Conservation (phyloP, 2,888 invertebrate genomes). For the Pollenia angustigena region DNA sequence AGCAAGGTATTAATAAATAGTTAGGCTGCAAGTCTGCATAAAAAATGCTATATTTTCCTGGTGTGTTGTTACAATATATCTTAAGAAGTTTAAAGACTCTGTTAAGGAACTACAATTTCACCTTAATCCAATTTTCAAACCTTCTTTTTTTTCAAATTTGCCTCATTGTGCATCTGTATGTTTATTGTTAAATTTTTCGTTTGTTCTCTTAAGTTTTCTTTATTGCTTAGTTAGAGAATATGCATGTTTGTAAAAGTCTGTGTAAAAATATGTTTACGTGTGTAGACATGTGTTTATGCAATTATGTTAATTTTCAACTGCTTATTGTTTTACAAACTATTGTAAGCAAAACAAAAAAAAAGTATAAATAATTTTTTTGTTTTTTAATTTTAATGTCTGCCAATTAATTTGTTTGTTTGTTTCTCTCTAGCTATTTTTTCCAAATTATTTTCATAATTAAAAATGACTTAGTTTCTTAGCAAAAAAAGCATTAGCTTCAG, state of each 20-base stretch:
- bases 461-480: constrained; percentile 38
- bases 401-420: constrained; percentile 40
- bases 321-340: constrained; percentile 29
- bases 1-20: too few species aligned
- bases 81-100: too few species aligned
- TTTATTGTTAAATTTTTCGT: too few species aligned
- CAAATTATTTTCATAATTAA: constrained; percentile 69
- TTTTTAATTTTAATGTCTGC: constrained; percentile 36
- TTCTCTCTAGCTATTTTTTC: constrained; percentile 55
- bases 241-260: neutral
- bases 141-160: too few species aligned
- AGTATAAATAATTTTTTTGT: neutral
- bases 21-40: too few species aligned
- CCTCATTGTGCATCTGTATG: too few species aligned
- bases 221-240: neutral
- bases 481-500: neutral
- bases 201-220: neutral
- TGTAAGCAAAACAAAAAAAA: neutral
- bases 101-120: too few species aligned
- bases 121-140: too few species aligned
- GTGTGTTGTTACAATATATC: too few species aligned
- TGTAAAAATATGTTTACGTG: neutral
- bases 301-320: constrained; percentile 55
- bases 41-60: too few species aligned
- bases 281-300: constrained; percentile 23